phyloP scores from a whole-genome alignment of 2,797 vertebrate genomes.

The Poeciliopsis presidionis region DNA sequence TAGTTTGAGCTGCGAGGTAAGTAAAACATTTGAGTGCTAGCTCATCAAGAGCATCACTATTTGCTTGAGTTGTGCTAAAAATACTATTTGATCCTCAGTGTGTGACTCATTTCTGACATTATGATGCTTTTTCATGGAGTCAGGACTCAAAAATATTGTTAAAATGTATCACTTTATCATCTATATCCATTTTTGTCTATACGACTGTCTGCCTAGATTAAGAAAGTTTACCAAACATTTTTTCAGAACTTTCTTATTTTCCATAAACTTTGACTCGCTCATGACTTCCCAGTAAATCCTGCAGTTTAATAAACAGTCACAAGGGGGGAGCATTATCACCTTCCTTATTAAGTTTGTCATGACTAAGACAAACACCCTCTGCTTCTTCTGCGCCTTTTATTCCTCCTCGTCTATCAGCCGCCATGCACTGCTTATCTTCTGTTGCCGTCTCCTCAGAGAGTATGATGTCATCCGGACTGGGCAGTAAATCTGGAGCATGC shows the following conservation, averaged over 20 bases:
- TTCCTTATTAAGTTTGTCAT: constrained; percentile 23
- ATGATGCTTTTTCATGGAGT: not conserved
- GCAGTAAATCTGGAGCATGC: constrained; percentile 52
- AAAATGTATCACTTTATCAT: not conserved
- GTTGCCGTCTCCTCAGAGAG: constrained; percentile 31
- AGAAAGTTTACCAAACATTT: not conserved
- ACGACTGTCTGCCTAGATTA: not conserved
- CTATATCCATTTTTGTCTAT: not conserved
- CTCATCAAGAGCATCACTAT: not conserved
- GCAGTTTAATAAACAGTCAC: constrained; percentile 64
- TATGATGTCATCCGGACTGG: constrained; percentile 53
- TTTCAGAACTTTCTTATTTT: not conserved
- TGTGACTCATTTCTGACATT: not conserved
- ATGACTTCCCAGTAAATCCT: constrained; percentile 17
- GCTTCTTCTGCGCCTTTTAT: constrained; percentile 1
- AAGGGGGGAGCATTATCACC: constrained; percentile 63
- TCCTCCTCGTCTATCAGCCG: constrained; percentile 1
- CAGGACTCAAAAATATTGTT: not conserved
- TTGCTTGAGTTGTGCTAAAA: not conserved
- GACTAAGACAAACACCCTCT: constrained; percentile 20
- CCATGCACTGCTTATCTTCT: constrained; percentile 53
- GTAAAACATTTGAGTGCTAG: not conserved
- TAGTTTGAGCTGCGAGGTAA: not conserved
- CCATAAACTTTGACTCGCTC: not conserved
- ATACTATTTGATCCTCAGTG: not conserved